phyloP scores from a whole-genome alignment of 2,797 vertebrate genomes.

The Telmatherina bonti region DNA sequence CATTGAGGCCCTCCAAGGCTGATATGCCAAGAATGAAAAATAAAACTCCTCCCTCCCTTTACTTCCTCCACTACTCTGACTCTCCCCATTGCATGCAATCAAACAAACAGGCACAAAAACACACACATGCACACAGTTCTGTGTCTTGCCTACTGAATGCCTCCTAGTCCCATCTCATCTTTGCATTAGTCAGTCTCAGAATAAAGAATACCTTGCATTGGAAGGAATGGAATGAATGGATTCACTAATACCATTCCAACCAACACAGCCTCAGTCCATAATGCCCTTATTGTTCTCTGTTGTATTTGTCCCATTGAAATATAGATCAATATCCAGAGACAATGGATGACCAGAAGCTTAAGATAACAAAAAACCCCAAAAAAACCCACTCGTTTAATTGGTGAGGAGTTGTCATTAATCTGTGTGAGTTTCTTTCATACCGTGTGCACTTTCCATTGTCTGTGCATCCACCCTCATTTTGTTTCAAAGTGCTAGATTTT shows the following conservation, averaged over 20 bases:
- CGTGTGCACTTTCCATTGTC: constrained; percentile 43
- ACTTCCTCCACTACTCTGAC: constrained; percentile 8
- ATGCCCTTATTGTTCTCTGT: constrained; percentile 69
- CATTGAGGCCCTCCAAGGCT: constrained; percentile 67
- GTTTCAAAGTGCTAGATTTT: constrained; percentile 49
- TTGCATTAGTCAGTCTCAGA: constrained; percentile 65
- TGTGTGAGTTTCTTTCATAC: constrained; percentile 48
- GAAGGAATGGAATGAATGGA: constrained; percentile 71
- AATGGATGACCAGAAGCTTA: constrained; percentile 73
- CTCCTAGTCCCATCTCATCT: constrained; percentile 62
- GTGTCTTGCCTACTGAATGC: constrained; percentile 46
- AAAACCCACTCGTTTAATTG: constrained; percentile 66
- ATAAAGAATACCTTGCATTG: constrained; percentile 66
- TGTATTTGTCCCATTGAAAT: constrained; percentile 63
- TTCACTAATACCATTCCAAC: constrained; percentile 62
- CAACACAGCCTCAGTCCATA: constrained; percentile 44
- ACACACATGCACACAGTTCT: constrained; percentile 24
- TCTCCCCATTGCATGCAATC: constrained; percentile 44
- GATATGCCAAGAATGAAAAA: constrained; percentile 78
- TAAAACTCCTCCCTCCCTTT: constrained; percentile 44
- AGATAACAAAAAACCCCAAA: constrained; percentile 61
- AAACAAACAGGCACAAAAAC: constrained; percentile 39
- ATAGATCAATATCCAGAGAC: constrained; percentile 77
- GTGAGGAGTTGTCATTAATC: constrained; percentile 74
- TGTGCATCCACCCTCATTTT: constrained; percentile 45